Base-by-base conservation (phyloP, 2,113 vertebrate species). In the Mormyrus iriodes region DNA sequence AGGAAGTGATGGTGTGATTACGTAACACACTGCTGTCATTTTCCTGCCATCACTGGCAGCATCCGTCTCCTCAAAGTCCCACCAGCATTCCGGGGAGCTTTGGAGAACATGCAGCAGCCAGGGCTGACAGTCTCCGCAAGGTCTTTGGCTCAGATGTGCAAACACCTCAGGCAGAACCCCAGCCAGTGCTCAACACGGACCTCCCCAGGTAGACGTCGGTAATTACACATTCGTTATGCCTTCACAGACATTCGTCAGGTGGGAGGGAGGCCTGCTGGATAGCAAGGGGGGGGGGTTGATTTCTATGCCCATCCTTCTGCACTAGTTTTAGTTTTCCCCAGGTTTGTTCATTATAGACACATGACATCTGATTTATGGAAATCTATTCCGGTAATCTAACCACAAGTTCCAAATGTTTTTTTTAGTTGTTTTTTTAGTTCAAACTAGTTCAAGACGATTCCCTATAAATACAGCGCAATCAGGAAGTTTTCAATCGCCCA, bases 181-280 rank as follows among this genome's bases (percentile, higher is more conserved):
- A 46, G 27, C 15, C 35, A 4, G 53, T 7, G 27, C 31, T 39
- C 51, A 27, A 19, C 24, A 15, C 24, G 51, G 51, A 53, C 39
- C 76, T 44, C 35, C n/a, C n/a, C 52, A 44, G 52, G 48, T 85
- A 27, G 35, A 46, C 4, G 19, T 13, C 12, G 12, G 65, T 88
- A 88, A 88, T 52, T 88, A 69, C 48, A 21, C 15, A 82, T 79
- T 87, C 55, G 88, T 58, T 61, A 84, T 58, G 79, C 88, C 58
- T 9, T 31, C 21, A 13, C 79, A 42, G 51, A 42, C 35, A 83
- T 55, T 53, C 42, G 24, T 89, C 65, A 53, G 24, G 73, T 35
- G 69, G 88, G 76, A 31, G 31, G 73, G 52, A 46, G 51, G 35
- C 17, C 88, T 39, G 35, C 31, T n/a, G 51, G 17, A 82, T 88